These are phyloP conservation scores for Pachyuromys duprasi DNA, from an alignment of 2,797 vertebrate species.

Conservation along the genomic window DNA sequence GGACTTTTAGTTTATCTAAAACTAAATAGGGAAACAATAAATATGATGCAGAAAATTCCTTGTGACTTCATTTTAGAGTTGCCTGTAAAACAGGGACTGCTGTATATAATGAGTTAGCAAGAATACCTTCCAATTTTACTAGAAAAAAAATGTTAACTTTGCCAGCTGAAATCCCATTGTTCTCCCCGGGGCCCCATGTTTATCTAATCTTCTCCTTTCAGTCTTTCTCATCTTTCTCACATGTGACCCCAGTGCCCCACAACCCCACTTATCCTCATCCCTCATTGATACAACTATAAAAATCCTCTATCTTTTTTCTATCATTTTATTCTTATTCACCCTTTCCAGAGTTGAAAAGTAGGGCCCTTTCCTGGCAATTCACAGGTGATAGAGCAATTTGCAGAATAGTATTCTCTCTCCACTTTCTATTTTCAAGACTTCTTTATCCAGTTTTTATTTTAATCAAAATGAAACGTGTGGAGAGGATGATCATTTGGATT, in stretches of 20 bases:
- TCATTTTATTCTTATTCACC: constrained; percentile 25
- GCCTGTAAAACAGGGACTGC: not conserved
- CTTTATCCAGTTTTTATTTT: constrained; percentile 70
- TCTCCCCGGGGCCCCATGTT: not conserved
- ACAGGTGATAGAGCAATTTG: constrained; percentile 71
- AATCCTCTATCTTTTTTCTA: not conserved
- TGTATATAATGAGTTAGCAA: not conserved
- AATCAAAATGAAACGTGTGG: constrained; percentile 72
- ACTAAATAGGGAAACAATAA: not conserved
- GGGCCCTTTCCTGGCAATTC: constrained; percentile 64
- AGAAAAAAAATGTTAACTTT: constrained; percentile 3
- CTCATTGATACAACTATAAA: constrained; percentile 15
- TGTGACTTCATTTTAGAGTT: not conserved
- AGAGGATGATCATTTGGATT: constrained; percentile 81
- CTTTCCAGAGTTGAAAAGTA: constrained; percentile 70
- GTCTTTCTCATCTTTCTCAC: not conserved
- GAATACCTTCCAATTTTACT: not conserved
- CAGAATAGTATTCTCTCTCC: constrained; percentile 60
- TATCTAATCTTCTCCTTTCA: not conserved
- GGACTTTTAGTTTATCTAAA: not conserved
- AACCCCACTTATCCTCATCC: not conserved
- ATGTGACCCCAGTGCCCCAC: not conserved
- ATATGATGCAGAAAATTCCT: constrained; percentile 2
- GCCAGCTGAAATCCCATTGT: not conserved
- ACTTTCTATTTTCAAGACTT: constrained; percentile 75